phyloP scores from a whole-genome alignment of 2,888 invertebrate genomes.

The Cotesia congregata region DNA sequence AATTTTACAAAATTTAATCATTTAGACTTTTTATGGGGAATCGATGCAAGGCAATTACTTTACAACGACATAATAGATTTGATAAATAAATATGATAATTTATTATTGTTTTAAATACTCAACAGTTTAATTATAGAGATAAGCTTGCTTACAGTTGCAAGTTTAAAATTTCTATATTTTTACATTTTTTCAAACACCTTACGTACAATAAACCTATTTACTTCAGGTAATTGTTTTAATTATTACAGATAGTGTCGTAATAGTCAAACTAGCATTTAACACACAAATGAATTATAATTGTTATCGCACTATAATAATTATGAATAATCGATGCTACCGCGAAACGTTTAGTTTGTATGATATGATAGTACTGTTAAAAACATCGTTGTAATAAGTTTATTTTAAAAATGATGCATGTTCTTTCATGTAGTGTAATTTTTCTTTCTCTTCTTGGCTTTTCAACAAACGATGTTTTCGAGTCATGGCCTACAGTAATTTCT shows the following conservation, averaged over 20 bases:
- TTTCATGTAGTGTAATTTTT: neutral
- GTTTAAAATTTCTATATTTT: neutral
- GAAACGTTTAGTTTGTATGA: neutral
- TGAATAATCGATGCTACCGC: neutral
- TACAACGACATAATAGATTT: constrained; percentile 73
- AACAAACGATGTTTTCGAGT: neutral
- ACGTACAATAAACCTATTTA: neutral
- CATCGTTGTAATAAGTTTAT: neutral
- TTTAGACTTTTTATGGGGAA: constrained; percentile 80
- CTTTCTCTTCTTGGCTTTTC: neutral
- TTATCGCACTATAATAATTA: neutral
- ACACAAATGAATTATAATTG: neutral
- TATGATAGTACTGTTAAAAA: neutral
- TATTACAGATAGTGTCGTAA: neutral
- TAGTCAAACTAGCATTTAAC: neutral
- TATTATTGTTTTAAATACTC: neutral
- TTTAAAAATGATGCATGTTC: neutral
- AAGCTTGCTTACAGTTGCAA: neutral
- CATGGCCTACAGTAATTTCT: neutral
- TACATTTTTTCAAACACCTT: neutral
- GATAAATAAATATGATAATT: constrained; percentile 61
- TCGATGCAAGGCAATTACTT: constrained; percentile 75
- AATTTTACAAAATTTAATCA: constrained; percentile 79
- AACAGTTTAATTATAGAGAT: neutral
- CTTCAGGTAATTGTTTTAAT: neutral